phyloP scores from a whole-genome alignment of 2,113 vertebrate genomes.

The human region DNA sequence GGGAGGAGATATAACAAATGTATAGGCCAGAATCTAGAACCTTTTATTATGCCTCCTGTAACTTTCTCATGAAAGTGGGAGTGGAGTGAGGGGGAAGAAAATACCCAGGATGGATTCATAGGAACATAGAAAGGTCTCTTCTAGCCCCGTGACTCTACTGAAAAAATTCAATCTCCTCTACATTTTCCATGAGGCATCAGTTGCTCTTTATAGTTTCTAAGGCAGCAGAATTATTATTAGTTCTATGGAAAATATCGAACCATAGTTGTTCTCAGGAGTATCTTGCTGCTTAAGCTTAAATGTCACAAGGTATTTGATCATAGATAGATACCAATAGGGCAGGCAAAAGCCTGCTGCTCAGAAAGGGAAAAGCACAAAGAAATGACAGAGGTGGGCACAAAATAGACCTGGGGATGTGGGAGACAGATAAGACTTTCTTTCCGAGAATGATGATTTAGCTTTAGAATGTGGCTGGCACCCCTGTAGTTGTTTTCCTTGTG shows the following conservation, averaged over 20 bases:
- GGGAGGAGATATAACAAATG: neutral
- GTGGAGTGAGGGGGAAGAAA: neutral
- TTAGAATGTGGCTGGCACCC: too few relatives aligned
- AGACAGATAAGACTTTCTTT: neutral
- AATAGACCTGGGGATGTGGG: neutral
- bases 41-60: neutral
- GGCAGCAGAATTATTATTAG: conserved; percentile 63
- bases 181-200: neutral
- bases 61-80: neutral
- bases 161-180: conserved; percentile 5
- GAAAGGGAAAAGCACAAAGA: neutral
- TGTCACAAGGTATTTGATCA: conserved; percentile 53
- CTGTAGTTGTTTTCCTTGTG: neutral
- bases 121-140: neutral
- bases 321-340: neutral
- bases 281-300: conserved; percentile 52
- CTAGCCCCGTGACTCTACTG: neutral
- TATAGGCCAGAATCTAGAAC: neutral
- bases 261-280: conserved; percentile 42
- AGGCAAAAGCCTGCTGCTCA: neutral
- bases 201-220: conserved; percentile 36
- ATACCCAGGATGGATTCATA: neutral
- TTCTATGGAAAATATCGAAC: conserved; percentile 39
- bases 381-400: neutral
- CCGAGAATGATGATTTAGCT: neutral